Conservation (phyloP, 2,113 vertebrate species). For the Lota lota region DNA sequence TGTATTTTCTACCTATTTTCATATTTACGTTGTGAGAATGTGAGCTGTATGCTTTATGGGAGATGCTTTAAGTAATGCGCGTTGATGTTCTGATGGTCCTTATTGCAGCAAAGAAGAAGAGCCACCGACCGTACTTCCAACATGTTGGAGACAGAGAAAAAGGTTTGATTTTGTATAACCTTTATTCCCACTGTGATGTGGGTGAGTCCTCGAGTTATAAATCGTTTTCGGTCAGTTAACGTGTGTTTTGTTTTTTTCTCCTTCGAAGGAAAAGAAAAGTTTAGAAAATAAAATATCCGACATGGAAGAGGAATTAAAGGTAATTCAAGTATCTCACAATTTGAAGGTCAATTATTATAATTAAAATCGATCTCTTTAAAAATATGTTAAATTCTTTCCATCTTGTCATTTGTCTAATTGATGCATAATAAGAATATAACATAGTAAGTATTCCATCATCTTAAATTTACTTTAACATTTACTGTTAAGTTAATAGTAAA, state of each 20-base stretch:
- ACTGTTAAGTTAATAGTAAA: too few relatives aligned
- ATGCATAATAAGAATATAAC: too few relatives aligned
- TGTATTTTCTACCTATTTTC: too few relatives aligned
- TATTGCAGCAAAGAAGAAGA: constrained; percentile 35
- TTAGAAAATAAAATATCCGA: constrained; percentile 65
- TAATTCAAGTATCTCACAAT: constrained; percentile 14
- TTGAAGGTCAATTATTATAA: background rate
- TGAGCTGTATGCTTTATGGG: too few relatives aligned
- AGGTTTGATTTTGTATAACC: constrained; percentile 63
- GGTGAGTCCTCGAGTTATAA: background rate
- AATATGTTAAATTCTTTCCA: too few relatives aligned
- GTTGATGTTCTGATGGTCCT: too few relatives aligned
- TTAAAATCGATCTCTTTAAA: background rate
- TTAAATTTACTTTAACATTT: too few relatives aligned
- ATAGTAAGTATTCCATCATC: too few relatives aligned
- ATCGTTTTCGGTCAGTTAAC: background rate
- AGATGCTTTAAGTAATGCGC: too few relatives aligned
- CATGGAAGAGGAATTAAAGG: constrained; percentile 71
- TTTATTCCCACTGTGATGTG: background rate
- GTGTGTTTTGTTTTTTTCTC: constrained; percentile 8
- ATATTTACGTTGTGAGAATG: too few relatives aligned
- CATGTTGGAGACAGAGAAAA: constrained; percentile 85
- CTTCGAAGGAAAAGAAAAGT: constrained; percentile 51
- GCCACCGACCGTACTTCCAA: constrained; percentile 69
- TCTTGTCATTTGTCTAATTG: too few relatives aligned